Evolutionary conservation across 2,888 invertebrate genomes (phyloP).

Genomic region (Lutraria lutraria): DNA sequence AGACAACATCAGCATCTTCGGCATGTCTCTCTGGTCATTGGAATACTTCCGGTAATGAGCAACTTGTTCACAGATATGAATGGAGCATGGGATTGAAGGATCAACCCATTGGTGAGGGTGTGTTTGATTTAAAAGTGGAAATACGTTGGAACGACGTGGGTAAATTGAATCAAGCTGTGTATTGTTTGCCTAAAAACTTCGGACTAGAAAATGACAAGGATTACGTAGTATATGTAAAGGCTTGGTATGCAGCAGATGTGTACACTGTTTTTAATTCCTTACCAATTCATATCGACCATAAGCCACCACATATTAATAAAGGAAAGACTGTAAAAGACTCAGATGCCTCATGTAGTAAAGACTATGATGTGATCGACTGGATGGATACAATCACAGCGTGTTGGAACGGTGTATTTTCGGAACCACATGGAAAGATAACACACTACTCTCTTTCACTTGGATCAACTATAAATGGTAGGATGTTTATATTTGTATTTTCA

Average conservation of each 20-base stretch:
- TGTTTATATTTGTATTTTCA: background rate
- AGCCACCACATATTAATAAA: slow-evolving; percentile 56
- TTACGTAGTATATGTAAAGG: slow-evolving; percentile 67
- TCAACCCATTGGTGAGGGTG: slow-evolving; percentile 59
- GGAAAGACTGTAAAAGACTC: slow-evolving; percentile 65
- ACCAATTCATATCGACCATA: slow-evolving; percentile 62
- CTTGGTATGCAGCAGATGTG: slow-evolving; percentile 58
- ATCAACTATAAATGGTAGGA: slow-evolving; percentile 55
- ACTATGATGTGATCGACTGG: slow-evolving; percentile 61
- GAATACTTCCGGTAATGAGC: slow-evolving; percentile 10
- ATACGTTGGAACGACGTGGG: slow-evolving; percentile 70
- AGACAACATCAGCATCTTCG: slow-evolving; percentile 39
- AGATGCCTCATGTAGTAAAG: slow-evolving; percentile 37
- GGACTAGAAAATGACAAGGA: slow-evolving; percentile 42
- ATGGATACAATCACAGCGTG: slow-evolving; percentile 57
- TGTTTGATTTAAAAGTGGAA: slow-evolving; percentile 62
- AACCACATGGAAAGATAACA: slow-evolving; percentile 45
- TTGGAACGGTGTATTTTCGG: slow-evolving; percentile 66
- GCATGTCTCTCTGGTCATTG: slow-evolving; percentile 47
- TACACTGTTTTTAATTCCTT: slow-evolving; percentile 54
- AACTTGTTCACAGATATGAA: slow-evolving; percentile 63
- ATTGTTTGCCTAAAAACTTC: slow-evolving; percentile 60
- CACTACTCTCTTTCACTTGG: slow-evolving; percentile 57
- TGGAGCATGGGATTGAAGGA: slow-evolving; percentile 69
- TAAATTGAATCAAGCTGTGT: slow-evolving; percentile 29